Percentiles rank a stretch among this genome's conserved stretches.
Evolutionary conservation across 1,140 invertebrate genomes (phyloP).

Genomic region (Brachionus angularis): DNA sequence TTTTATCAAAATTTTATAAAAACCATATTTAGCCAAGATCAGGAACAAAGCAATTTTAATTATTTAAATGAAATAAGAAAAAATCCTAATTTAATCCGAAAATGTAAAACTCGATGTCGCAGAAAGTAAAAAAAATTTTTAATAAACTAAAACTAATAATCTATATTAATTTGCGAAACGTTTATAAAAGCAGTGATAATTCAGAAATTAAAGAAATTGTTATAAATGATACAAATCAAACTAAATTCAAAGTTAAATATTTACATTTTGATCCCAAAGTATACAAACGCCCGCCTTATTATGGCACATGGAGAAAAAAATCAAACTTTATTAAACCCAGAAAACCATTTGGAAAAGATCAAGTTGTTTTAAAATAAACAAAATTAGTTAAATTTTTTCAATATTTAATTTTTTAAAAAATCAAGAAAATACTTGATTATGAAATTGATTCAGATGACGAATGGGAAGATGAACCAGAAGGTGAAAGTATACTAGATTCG

Average conservation of each 20-base stretch:
- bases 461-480: slow-evolving; percentile 44
- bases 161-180: not conserved
- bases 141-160: not conserved
- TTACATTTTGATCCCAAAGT: slow-evolving; percentile 34
- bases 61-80: slow-evolving; percentile 22
- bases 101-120: slow-evolving; percentile 3
- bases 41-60: no score
- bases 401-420: not conserved
- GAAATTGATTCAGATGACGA: slow-evolving; percentile 44
- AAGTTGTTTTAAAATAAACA: not conserved
- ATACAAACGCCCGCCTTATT: slow-evolving; percentile 35
- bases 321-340: slow-evolving; percentile 22
- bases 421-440: slow-evolving; percentile 30
- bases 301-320: slow-evolving; percentile 42
- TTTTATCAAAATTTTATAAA: not conserved
- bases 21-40: not conserved
- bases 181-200: not conserved
- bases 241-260: slow-evolving; percentile 32
- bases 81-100: slow-evolving; percentile 10
- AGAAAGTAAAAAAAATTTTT: slow-evolving; percentile 18
- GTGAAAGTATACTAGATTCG: slow-evolving; percentile 17
- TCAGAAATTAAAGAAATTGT: not conserved
- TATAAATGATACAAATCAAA: not conserved
- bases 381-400: not conserved
- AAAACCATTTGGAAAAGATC: slow-evolving; percentile 23